A percentile compares a stretch with the other conserved stretches of the same genome.
Evolutionary conservation across 2,797 vertebrate genomes (phyloP).

Genomic region (Poliocrania exsul): DNA sequence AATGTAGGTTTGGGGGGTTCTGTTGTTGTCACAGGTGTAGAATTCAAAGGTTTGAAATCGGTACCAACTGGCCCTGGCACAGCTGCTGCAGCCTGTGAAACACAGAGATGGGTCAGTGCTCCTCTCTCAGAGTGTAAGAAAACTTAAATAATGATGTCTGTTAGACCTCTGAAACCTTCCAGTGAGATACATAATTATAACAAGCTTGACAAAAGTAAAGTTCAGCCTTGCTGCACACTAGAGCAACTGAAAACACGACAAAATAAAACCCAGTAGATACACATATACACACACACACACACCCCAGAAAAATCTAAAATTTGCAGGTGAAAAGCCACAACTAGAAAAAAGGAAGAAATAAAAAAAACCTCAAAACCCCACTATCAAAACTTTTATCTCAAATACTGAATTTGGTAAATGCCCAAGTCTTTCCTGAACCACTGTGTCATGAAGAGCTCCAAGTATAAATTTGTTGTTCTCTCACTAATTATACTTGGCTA

Average conservation of each 20-base stretch:
- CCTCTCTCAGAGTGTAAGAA: not conserved
- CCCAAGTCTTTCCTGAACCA: not conserved
- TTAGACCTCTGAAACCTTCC: constrained; percentile 51
- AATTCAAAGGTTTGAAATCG: constrained; percentile 89
- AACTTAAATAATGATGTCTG: not conserved
- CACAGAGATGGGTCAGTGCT: constrained; percentile 49
- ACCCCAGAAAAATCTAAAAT: constrained; percentile 23
- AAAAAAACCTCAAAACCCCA: not conserved
- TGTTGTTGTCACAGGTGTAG: constrained; percentile 82
- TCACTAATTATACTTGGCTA: constrained; percentile 25
- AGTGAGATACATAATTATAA: constrained; percentile 26
- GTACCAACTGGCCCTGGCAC: constrained; percentile 87
- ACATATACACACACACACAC: not conserved
- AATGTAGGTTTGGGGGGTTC: constrained; percentile 96
- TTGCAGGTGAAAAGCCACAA: constrained; percentile 57
- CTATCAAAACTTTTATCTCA: not conserved
- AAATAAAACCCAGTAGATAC: constrained; percentile 46
- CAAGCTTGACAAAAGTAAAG: constrained; percentile 62
- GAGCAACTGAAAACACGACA: constrained; percentile 57
- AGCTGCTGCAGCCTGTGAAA: constrained; percentile 89
- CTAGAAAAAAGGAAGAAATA: constrained; percentile 45
- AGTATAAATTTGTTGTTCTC: not conserved
- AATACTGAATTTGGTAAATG: not conserved
- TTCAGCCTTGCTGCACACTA: constrained; percentile 56
- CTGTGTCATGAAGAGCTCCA: not conserved